These are phyloP conservation scores for Planococcus citri DNA, from an alignment of 1,140 invertebrate species.

Conservation along the genomic window DNA sequence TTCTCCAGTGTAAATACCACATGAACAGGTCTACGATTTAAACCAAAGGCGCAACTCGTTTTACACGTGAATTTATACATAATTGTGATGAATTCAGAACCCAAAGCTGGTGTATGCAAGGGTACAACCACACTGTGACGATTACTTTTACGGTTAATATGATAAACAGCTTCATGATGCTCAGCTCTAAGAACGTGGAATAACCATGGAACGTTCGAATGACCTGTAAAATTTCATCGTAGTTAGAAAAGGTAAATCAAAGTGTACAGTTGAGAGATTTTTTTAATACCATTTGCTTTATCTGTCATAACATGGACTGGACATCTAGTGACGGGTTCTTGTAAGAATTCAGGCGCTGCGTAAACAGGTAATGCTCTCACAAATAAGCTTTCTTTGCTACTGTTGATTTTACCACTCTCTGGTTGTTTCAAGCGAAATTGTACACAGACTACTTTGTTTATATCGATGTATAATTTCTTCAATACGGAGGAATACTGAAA, in stretches of 20 bases:
- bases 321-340: conserved; percentile 43
- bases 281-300: conserved; percentile 19
- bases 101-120: background rate
- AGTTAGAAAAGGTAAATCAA: background rate
- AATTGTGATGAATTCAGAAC: conserved; percentile 33
- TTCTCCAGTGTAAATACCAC: conserved; percentile 66
- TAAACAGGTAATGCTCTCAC: conserved; percentile 44
- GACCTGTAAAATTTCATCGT: background rate
- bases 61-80: conserved; percentile 66
- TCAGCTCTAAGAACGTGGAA: conserved; percentile 44
- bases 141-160: conserved; percentile 35
- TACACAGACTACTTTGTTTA: conserved; percentile 21
- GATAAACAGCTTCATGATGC: conserved; percentile 38
- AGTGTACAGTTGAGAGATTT: too few relatives aligned
- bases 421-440: conserved; percentile 16
- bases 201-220: background rate
- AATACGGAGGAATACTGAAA: conserved; percentile 22
- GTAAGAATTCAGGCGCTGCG: conserved; percentile 41
- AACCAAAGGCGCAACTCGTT: conserved; percentile 62
- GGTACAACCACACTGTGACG: conserved; percentile 34
- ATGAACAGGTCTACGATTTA: conserved; percentile 59
- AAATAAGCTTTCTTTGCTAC: conserved; percentile 29
- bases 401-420: background rate
- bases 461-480: conserved; percentile 23
- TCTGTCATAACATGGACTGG: conserved; percentile 37